Evolutionary conservation across 2,888 invertebrate genomes (phyloP), one percentile per base, ranked within the genome.

Genomic region (Athalia cordata): DNA sequence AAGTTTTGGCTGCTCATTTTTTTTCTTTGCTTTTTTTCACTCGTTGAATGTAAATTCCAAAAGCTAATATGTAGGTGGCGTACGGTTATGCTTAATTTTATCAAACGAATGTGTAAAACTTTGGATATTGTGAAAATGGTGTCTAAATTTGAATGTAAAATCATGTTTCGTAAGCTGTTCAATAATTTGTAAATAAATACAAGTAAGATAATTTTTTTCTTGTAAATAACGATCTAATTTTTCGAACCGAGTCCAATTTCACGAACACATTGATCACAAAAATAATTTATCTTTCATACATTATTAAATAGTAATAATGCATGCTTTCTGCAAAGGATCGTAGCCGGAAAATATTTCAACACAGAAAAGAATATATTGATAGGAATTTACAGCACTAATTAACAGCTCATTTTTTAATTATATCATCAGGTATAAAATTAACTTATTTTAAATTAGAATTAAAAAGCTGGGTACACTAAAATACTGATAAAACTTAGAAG

Each of bases 121-220:
- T 2, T n/a, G 61, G 11, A 68, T 50, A 50, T 59, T 59, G 68
- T 43, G 47, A 72, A 59, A n/a, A 45, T 55, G 59, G 59, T 72
- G 47, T 72, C 45, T 57, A 59, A 72, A 64, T 9, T 11, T 52
- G 29, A 47, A 59, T 59, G 59, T 59, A 72, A 72, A 47, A 13
- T 7, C 45, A 13, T 47, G 59, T 72, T 59, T 13, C 72, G 57
- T 47, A 72, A 57, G 59, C 43, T 59, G 9, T 72, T 59, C 59
- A 47, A 72, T 72, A 15, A 55, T 55, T 45, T 72, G 72, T 72
- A 72, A 72, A 72, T 72, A 72, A 72, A 72, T 72, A 72, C 57
- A 72, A n/a, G 5, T 45, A 72, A 45, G 43, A 47, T n/a, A 72
- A 57, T 59, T 47, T 29, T 59, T 52, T 72, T 72, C 72, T 72